A percentile compares a stretch with the other conserved stretches of the same genome.
Conservation (phyloP, 2,888 invertebrate species). For the Leptogaster cylindrica region DNA sequence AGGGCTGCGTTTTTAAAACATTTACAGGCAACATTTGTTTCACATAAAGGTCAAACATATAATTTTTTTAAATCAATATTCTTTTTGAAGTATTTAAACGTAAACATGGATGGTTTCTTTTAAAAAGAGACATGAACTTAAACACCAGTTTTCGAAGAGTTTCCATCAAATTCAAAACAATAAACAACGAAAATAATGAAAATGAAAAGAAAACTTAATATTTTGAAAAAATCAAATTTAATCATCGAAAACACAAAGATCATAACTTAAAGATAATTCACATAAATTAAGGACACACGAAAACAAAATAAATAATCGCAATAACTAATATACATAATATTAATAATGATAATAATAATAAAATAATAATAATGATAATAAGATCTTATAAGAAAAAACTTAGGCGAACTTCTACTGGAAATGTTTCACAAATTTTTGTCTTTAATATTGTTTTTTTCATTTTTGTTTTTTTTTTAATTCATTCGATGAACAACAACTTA, state of each 20-base stretch:
- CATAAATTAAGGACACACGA: constrained; percentile 46
- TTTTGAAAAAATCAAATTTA: constrained; percentile 31
- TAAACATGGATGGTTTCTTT: too few species aligned
- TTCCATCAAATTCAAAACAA: too few species aligned
- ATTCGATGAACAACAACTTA: constrained; percentile 28
- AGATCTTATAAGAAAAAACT: constrained; percentile 40
- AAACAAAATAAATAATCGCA: constrained; percentile 42
- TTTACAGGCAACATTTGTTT: too few species aligned
- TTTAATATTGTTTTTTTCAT: too few species aligned
- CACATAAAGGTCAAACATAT: too few species aligned
- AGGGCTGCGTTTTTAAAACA: too few species aligned
- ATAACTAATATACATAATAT: too few species aligned
- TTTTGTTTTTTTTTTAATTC: constrained; percentile 39
- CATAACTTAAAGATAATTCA: constrained; percentile 38
- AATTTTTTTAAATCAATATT: too few species aligned
- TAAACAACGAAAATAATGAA: not conserved
- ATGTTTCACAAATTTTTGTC: constrained; percentile 41
- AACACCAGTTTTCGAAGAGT: too few species aligned
- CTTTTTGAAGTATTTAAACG: too few species aligned
- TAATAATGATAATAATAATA: constrained; percentile 37
- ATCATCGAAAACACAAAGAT: constrained; percentile 42
- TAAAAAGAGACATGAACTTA: too few species aligned
- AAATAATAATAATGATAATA: constrained; percentile 38
- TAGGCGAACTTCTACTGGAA: constrained; percentile 45
- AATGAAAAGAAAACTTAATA: constrained; percentile 16